phyloP scores from a whole-genome alignment of 2,113 vertebrate species.

The Stigmatopora nigra region DNA sequence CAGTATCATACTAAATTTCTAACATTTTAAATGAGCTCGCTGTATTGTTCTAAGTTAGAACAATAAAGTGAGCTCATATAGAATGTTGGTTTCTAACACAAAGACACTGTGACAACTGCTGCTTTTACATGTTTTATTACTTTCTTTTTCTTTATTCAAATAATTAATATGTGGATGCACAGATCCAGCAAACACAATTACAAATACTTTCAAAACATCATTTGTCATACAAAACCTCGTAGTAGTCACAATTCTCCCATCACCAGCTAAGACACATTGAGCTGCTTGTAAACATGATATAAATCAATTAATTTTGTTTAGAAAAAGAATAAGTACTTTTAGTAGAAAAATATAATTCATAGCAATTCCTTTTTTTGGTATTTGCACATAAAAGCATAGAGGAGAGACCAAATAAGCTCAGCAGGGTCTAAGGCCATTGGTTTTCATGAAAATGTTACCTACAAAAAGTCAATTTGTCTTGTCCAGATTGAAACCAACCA shows the following conservation, averaged over 20 bases:
- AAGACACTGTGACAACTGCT: neutral
- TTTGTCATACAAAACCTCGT: slow-evolving; percentile 25
- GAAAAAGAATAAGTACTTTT: slow-evolving; percentile 50
- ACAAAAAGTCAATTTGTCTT: slow-evolving; percentile 38
- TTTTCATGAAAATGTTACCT: slow-evolving; percentile 48
- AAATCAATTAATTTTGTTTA: slow-evolving; percentile 55
- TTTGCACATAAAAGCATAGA: slow-evolving; percentile 54
- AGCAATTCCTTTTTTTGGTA: slow-evolving; percentile 50
- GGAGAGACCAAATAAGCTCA: slow-evolving; percentile 10
- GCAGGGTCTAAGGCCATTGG: slow-evolving; percentile 67
- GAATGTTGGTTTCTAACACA: neutral
- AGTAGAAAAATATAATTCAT: slow-evolving; percentile 73
- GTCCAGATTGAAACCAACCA: neutral
- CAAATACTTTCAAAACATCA: slow-evolving; percentile 50
- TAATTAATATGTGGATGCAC: slow-evolving; percentile 57
- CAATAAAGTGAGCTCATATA: too few species aligned
- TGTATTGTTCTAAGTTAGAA: too few species aligned
- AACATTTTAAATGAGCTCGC: too few species aligned
- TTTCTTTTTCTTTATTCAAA: slow-evolving; percentile 55
- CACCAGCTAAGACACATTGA: slow-evolving; percentile 59
- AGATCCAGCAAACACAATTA: slow-evolving; percentile 56
- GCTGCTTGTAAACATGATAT: slow-evolving; percentile 70
- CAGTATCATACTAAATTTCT: too few species aligned
- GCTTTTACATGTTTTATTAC: slow-evolving; percentile 38
- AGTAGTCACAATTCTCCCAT: neutral